These are phyloP conservation scores for Drosophila vallismaia DNA, from an alignment of 2,888 invertebrate genomes.

Conservation along the genomic window DNA sequence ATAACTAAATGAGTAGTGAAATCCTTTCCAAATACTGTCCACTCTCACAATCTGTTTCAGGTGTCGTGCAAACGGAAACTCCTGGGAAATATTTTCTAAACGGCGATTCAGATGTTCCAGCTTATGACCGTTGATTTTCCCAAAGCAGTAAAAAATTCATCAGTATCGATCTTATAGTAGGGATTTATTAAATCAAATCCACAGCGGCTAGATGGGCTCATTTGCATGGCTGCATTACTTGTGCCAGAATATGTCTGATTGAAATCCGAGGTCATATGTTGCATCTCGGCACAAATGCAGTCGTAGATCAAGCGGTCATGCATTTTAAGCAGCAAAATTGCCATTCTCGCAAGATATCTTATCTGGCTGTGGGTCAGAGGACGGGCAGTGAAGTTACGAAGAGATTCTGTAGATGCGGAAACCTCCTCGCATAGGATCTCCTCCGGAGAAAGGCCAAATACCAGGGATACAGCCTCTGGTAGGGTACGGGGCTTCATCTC, in stretches of 20 bases:
- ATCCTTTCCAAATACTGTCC: not conserved
- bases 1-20: not conserved
- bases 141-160: not conserved
- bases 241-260: slow-evolving; percentile 28
- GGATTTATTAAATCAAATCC: slow-evolving; percentile 49
- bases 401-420: slow-evolving; percentile 37
- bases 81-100: not conserved
- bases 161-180: slow-evolving; percentile 7
- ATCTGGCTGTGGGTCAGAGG: slow-evolving; percentile 47
- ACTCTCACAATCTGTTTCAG: not conserved
- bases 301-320: slow-evolving; percentile 45
- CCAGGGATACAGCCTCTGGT: slow-evolving; percentile 48
- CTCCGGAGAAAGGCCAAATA: slow-evolving; percentile 35
- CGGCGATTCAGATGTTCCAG: not conserved
- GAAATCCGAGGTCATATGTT: slow-evolving; percentile 43
- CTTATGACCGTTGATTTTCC: slow-evolving; percentile 12
- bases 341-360: slow-evolving; percentile 47
- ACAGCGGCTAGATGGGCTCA: slow-evolving; percentile 51
- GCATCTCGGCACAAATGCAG: slow-evolving; percentile 40
- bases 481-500: slow-evolving; percentile 29
- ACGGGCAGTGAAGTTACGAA: slow-evolving; percentile 39
- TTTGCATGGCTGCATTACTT: slow-evolving; percentile 41
- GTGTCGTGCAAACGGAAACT: not conserved
- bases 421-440: slow-evolving; percentile 51
- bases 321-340: slow-evolving; percentile 46